A percentile compares a stretch with the other conserved stretches of the same genome.
phyloP scores from a whole-genome alignment of 2,797 vertebrate species.

The Clarias pachynema region DNA sequence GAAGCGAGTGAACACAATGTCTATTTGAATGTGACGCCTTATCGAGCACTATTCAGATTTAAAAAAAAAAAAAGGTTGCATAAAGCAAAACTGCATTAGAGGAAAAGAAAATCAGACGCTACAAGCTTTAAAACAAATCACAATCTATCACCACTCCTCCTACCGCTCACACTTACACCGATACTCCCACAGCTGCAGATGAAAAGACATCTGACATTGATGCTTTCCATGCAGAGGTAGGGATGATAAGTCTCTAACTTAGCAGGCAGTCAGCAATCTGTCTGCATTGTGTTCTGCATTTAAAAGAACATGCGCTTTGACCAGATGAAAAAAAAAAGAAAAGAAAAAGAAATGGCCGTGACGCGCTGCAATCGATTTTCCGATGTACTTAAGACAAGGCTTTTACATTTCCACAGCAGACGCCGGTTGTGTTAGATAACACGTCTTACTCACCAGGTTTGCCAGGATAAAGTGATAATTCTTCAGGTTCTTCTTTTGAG shows the following conservation, averaged over 20 bases:
- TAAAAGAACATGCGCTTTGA: conserved; percentile 39
- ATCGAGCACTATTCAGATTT: conserved; percentile 6
- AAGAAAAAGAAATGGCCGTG: conserved; percentile 29
- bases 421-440: not conserved
- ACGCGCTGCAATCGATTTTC: conserved; percentile 24
- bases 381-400: conserved; percentile 27
- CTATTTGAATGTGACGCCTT: not conserved
- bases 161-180: conserved; percentile 35
- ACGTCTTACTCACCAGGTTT: conserved; percentile 84
- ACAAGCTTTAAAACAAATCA: conserved; percentile 14
- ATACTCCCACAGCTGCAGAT: conserved; percentile 43
- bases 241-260: conserved; percentile 52
- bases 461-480: conserved; percentile 94
- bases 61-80: not conserved
- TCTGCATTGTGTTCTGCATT: conserved; percentile 52
- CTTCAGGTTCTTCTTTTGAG: conserved; percentile 89
- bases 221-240: conserved; percentile 42
- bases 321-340: conserved; percentile 15
- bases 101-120: conserved; percentile 16
- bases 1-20: conserved; percentile 6
- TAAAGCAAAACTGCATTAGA: conserved; percentile 1
- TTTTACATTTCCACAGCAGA: conserved; percentile 13
- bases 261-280: conserved; percentile 56
- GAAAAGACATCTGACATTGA: conserved; percentile 36
- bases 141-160: conserved; percentile 27